Evolutionary conservation across 2,888 invertebrate species (phyloP).

Genomic region (Ornithoptera alexandrae): DNA sequence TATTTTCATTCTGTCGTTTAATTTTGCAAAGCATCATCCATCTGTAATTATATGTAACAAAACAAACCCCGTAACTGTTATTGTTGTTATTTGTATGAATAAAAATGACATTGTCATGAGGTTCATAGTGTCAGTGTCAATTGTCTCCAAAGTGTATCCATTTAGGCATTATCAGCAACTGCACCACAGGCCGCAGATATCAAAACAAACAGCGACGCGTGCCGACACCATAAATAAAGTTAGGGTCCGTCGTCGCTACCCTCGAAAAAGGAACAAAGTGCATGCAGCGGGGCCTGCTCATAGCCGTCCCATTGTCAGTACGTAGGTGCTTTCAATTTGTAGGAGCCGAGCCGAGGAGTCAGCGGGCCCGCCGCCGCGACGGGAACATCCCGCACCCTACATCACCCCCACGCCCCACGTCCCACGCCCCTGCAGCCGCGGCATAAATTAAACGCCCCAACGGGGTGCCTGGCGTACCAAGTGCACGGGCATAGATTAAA

Average conservation of each 20-base stretch:
- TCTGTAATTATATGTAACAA: too few relatives aligned
- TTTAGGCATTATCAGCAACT: conserved; percentile 3
- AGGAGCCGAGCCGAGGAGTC: conserved; percentile 43
- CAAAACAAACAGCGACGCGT: conserved; percentile 53
- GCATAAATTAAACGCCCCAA: conserved; percentile 64
- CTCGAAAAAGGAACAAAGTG: conserved; percentile 39
- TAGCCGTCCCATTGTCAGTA: conserved; percentile 42
- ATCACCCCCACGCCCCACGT: too few relatives aligned
- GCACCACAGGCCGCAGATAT: conserved; percentile 11
- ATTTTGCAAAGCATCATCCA: too few relatives aligned
- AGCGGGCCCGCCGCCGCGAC: conserved; percentile 47
- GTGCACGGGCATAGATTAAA: conserved; percentile 50
- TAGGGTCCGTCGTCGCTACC: conserved; percentile 54
- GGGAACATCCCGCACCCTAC: conserved; percentile 32
- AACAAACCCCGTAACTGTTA: too few relatives aligned
- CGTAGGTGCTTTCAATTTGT: conserved; percentile 67
- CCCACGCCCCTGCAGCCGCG: conserved; percentile 52
- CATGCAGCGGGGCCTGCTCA: conserved; percentile 44
- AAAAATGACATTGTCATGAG: too few relatives aligned
- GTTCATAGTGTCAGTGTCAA: neutral
- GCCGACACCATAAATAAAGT: conserved; percentile 70
- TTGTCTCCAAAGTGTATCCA: neutral
- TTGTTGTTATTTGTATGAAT: too few relatives aligned
- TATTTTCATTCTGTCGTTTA: too few relatives aligned
- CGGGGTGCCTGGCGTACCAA: conserved; percentile 49